Percentiles rank a stretch among this genome's conserved stretches.
phyloP scores from a whole-genome alignment of 2,888 invertebrate genomes.

The Seladonia tumulorum region DNA sequence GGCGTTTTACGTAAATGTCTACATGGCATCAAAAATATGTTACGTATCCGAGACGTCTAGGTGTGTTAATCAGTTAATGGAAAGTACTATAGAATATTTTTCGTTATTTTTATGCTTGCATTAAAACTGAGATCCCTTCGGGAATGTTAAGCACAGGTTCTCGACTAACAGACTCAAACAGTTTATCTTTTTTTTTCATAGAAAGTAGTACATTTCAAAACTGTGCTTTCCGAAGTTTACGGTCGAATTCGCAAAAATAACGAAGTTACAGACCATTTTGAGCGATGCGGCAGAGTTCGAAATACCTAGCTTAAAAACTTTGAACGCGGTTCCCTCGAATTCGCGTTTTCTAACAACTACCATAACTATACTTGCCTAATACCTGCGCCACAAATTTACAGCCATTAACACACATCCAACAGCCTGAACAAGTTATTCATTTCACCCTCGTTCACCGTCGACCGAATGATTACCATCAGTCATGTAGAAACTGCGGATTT shows the following conservation, averaged over 20 bases:
- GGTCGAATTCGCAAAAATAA: background rate
- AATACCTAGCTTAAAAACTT: background rate
- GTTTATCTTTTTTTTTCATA: background rate
- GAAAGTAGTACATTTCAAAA: background rate
- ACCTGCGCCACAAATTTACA: background rate
- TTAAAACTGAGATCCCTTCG: no score
- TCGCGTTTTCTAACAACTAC: no score
- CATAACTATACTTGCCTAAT: background rate
- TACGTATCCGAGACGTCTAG: no score
- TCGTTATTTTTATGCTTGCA: no score
- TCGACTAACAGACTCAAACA: background rate
- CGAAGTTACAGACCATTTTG: background rate
- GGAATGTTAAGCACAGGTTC: background rate
- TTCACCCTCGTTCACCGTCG: background rate
- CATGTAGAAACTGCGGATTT: background rate
- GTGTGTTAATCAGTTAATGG: no score
- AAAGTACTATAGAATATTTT: no score
- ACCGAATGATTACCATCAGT: background rate
- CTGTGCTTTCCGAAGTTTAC: background rate
- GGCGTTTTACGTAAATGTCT: no score
- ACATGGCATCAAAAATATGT: no score
- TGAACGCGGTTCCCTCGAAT: background rate
- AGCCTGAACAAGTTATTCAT: background rate
- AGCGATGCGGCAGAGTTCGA: background rate
- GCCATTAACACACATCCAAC: background rate